Percentiles rank a stretch among this genome's conserved stretches.
Evolutionary conservation across 1,140 invertebrate species (phyloP).

Genomic region (Conus ventricosus): DNA sequence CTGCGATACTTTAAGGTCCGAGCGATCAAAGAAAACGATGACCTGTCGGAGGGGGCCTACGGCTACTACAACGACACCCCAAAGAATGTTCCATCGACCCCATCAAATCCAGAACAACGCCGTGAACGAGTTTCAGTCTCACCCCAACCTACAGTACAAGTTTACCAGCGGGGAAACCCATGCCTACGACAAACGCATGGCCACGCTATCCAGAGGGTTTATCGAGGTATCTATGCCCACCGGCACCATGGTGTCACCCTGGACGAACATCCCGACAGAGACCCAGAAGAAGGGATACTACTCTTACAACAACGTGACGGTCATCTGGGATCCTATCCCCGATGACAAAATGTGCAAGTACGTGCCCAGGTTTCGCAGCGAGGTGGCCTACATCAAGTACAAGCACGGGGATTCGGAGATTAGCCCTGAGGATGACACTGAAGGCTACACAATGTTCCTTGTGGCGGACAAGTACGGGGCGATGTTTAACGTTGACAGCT

Average conservation of each 20-base stretch:
- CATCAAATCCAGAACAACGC: not conserved
- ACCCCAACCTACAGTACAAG: not conserved
- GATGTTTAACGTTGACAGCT: no score
- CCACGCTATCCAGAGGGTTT: conserved; percentile 9
- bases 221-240: conserved; percentile 23
- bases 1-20: not conserved
- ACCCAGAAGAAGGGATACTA: conserved; percentile 3
- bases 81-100: not conserved
- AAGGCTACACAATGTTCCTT: no score
- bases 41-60: not conserved
- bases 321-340: not conserved
- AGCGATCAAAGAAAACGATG: not conserved
- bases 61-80: not conserved
- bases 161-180: not conserved
- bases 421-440: no score
- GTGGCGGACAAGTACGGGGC: no score
- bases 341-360: not conserved
- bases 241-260: conserved; percentile 12
- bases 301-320: not conserved
- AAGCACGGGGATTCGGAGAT: no score
- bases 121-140: not conserved
- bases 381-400: no score
- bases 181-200: not conserved
- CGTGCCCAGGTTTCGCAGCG: no score
- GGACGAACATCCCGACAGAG: conserved; percentile 21